These are phyloP conservation scores for Isoperla grammatica DNA, from an alignment of 2,888 invertebrate genomes.

Conservation along the genomic window DNA sequence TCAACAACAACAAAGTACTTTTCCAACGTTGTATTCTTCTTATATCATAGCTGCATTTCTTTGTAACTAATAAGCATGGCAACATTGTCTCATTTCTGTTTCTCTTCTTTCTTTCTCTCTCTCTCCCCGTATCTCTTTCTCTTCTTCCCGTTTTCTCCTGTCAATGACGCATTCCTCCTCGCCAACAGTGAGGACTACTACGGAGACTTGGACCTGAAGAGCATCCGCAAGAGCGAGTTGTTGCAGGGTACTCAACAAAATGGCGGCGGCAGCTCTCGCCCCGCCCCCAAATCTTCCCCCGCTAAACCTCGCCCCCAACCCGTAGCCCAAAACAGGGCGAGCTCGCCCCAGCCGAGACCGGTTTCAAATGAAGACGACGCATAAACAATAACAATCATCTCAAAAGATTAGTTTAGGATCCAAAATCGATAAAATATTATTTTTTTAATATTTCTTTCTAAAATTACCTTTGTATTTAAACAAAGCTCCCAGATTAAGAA, in stretches of 20 bases:
- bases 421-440: too few species aligned
- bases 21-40: constrained; percentile 19
- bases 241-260: constrained; percentile 62
- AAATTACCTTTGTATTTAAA: too few species aligned
- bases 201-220: constrained; percentile 90
- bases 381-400: constrained; percentile 13
- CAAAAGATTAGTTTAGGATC: too few species aligned
- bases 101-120: constrained; percentile 26
- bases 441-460: too few species aligned
- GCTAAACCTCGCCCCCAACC: constrained; percentile 52
- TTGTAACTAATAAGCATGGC: constrained; percentile 5
- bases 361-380: constrained; percentile 36
- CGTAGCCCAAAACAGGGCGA: constrained; percentile 26
- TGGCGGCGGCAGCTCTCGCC: constrained; percentile 43
- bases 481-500: too few species aligned
- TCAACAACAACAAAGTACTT: too few species aligned
- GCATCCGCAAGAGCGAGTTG: constrained; percentile 90
- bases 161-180: constrained; percentile 30
- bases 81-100: constrained; percentile 16
- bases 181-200: constrained; percentile 92
- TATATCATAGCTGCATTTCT: constrained; percentile 4
- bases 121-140: constrained; percentile 18
- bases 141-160: constrained; percentile 2
- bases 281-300: constrained; percentile 40
- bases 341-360: constrained; percentile 35